These are phyloP conservation scores for Paratilapia polleni DNA, from an alignment of 2,113 vertebrate genomes.

Conservation along the genomic window DNA sequence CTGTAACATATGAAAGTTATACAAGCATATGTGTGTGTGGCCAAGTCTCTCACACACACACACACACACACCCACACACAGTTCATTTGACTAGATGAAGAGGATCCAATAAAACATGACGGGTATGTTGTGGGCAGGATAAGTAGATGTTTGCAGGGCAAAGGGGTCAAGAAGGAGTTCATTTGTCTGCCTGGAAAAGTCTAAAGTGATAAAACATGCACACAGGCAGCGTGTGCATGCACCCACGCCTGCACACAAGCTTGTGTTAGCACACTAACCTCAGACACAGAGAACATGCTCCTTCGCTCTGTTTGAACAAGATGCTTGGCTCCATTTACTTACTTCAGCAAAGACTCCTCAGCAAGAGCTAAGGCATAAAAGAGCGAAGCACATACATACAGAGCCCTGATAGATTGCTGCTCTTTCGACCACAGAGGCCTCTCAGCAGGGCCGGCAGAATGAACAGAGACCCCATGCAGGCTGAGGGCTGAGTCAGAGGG, in stretches of 20 bases:
- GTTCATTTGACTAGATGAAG: constrained; percentile 23
- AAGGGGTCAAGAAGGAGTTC: constrained; percentile 45
- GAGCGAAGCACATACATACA: constrained; percentile 48
- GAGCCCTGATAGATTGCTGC: constrained; percentile 68
- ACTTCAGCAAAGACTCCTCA: constrained; percentile 57
- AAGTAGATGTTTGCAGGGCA: constrained; percentile 44
- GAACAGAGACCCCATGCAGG: constrained; percentile 78
- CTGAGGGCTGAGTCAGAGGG: constrained; percentile 71
- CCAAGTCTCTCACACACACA: background rate
- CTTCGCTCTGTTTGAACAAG: constrained; percentile 54
- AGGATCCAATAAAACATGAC: constrained; percentile 53
- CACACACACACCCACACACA: background rate
- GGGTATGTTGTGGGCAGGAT: constrained; percentile 27
- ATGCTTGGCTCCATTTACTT: constrained; percentile 58
- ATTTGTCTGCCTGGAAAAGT: constrained; percentile 48
- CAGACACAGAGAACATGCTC: constrained; percentile 36
- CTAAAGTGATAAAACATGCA: constrained; percentile 46
- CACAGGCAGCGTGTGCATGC: constrained; percentile 43
- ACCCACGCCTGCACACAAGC: constrained; percentile 27
- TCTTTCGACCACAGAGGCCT: constrained; percentile 60
- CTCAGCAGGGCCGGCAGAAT: constrained; percentile 74
- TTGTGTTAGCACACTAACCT: constrained; percentile 37
- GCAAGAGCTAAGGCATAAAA: constrained; percentile 64
- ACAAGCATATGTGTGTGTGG: background rate
- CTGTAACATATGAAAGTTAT: constrained; percentile 29